These are phyloP conservation scores for Pristis pectinata DNA, from an alignment of 2,797 vertebrate genomes.

Conservation along the genomic window DNA sequence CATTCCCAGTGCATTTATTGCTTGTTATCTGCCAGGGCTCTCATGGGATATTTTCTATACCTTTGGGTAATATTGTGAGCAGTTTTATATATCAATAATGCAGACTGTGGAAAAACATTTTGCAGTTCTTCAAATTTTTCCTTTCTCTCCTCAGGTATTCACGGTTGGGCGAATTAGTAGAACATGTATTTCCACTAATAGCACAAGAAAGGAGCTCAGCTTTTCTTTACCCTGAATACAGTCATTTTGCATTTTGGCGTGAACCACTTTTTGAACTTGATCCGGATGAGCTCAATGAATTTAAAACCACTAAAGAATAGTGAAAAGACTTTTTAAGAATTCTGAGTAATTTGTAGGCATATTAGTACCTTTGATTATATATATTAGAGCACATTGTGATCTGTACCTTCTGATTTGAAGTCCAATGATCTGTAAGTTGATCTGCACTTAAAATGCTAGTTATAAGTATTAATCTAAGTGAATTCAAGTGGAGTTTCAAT, in stretches of 20 bases:
- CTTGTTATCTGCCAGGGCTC: background rate
- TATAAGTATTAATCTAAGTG: background rate
- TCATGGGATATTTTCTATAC: background rate
- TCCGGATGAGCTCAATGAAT: constrained; percentile 37
- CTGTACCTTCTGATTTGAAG: constrained; percentile 13
- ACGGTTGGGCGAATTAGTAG: constrained; percentile 74
- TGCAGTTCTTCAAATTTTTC: background rate
- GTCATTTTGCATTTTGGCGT: constrained; percentile 74
- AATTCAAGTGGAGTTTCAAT: constrained; percentile 5
- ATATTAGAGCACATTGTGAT: background rate
- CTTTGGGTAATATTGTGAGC: background rate
- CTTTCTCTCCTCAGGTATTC: constrained; percentile 62
- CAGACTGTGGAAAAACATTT: background rate
- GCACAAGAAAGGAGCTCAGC: constrained; percentile 46
- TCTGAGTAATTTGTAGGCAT: background rate
- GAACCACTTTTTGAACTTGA: constrained; percentile 54
- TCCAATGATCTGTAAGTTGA: background rate
- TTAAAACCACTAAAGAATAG: constrained; percentile 32
- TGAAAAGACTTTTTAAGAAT: background rate
- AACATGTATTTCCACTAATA: constrained; percentile 79
- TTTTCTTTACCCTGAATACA: constrained; percentile 71
- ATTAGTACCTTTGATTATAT: background rate
- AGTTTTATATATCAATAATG: background rate
- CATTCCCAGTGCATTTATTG: background rate
- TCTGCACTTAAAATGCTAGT: background rate